Evolutionary conservation across 1,140 invertebrate genomes (phyloP).

Genomic region (Bombus pascuorum): DNA sequence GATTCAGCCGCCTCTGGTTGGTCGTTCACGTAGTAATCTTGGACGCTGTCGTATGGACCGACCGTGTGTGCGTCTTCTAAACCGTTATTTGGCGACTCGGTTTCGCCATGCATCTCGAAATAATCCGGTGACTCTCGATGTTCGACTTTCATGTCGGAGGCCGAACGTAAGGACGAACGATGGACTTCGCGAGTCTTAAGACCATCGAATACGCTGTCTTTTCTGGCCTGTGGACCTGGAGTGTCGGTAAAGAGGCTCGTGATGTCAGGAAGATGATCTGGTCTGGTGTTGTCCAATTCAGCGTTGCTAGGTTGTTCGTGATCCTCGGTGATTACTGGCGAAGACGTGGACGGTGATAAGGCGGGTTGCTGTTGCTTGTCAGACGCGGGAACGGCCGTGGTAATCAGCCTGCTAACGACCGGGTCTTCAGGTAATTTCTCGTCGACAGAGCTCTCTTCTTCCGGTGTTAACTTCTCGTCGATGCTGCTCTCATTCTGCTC

Average conservation of each 20-base stretch:
- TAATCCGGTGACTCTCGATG: conserved; percentile 68
- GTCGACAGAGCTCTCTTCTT: conserved; percentile 52
- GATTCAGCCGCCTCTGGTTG: conserved; percentile 68
- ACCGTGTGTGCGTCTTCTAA: conserved; percentile 75
- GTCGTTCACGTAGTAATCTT: conserved; percentile 76
- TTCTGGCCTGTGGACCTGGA: conserved; percentile 62
- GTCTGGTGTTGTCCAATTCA: conserved; percentile 49
- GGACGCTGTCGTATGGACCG: conserved; percentile 77
- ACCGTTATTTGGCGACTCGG: conserved; percentile 71
- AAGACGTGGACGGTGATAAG: conserved; percentile 21
- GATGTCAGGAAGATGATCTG: conserved; percentile 77
- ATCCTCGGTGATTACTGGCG: conserved; percentile 41
- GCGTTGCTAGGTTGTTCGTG: conserved; percentile 31
- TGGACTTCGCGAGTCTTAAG: conserved; percentile 76
- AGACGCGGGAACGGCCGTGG: conserved; percentile 64
- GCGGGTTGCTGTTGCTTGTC: conserved; percentile 48
- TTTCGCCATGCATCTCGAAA: conserved; percentile 48
- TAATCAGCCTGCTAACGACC: conserved; percentile 65
- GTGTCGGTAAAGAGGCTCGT: conserved; percentile 76
- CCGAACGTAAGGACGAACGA: conserved; percentile 47
- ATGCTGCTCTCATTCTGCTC: conserved; percentile 17
- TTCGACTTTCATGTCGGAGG: conserved; percentile 65
- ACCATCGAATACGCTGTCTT: conserved; percentile 76
- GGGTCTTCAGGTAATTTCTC: conserved; percentile 65
- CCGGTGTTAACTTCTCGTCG: conserved; percentile 53